A percentile compares a stretch with the other conserved stretches of the same genome.
These are phyloP conservation scores for Ashinkailepas kermadecensis DNA, from an alignment of 2,888 invertebrate genomes.

Conservation along the genomic window DNA sequence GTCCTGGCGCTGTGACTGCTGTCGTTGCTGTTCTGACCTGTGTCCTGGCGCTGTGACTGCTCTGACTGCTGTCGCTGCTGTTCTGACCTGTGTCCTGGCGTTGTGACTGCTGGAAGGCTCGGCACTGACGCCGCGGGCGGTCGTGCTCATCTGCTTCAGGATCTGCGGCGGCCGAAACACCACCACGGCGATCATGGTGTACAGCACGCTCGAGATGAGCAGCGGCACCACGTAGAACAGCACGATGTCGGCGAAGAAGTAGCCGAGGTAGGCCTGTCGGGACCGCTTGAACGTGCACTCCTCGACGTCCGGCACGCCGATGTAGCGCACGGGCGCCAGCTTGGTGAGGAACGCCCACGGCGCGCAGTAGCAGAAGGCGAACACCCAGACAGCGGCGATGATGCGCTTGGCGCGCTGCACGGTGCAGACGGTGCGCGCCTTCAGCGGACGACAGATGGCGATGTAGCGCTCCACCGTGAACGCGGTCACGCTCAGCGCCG, in stretches of 20 bases:
- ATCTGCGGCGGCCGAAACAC: slow-evolving; percentile 38
- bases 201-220: slow-evolving; percentile 51
- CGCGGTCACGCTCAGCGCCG: slow-evolving; percentile 53
- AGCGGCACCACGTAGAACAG: slow-evolving; percentile 54
- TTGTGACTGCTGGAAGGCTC: slow-evolving; percentile 35
- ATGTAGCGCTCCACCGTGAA: slow-evolving; percentile 58
- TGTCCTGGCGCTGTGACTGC: slow-evolving; percentile 38
- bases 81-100: slow-evolving; percentile 40
- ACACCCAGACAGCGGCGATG: slow-evolving; percentile 51
- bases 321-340: slow-evolving; percentile 40
- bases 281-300: slow-evolving; percentile 46
- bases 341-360: slow-evolving; percentile 53
- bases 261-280: slow-evolving; percentile 46
- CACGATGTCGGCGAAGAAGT: slow-evolving; percentile 52
- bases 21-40: slow-evolving; percentile 37
- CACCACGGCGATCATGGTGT: slow-evolving; percentile 51
- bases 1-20: slow-evolving; percentile 38
- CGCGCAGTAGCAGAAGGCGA: slow-evolving; percentile 51
- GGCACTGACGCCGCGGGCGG: slow-evolving; percentile 33
- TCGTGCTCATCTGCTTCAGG: slow-evolving; percentile 32
- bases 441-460: slow-evolving; percentile 56
- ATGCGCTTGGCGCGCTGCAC: slow-evolving; percentile 52
- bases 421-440: slow-evolving; percentile 52
- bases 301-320: slow-evolving; percentile 38
- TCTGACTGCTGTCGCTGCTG: background rate